Evolutionary conservation across 2,888 invertebrate genomes (phyloP).

Genomic region (Habroteleia sp.): DNA sequence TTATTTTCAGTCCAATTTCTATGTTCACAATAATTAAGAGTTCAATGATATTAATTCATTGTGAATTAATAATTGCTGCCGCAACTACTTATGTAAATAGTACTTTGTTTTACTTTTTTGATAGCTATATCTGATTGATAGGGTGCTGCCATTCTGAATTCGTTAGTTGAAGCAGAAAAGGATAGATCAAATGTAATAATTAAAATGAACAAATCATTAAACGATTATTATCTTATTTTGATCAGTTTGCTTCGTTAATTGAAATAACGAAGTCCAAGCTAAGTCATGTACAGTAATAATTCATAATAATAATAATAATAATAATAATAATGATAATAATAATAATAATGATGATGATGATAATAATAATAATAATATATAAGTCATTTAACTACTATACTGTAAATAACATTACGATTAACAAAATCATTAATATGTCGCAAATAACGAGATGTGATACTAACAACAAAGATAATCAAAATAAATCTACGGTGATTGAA

Average conservation of each 20-base stretch:
- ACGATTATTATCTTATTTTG: constrained; percentile 71
- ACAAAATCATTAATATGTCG: constrained; percentile 8
- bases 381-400: constrained; percentile 57
- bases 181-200: constrained; percentile 50
- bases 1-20: constrained; percentile 35
- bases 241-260: constrained; percentile 70
- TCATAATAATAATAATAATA: constrained; percentile 60
- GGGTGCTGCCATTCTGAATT: constrained; percentile 47
- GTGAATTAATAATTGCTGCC: constrained; percentile 45
- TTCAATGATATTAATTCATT: neutral
- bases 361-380: constrained; percentile 23
- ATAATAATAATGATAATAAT: constrained; percentile 43
- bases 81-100: constrained; percentile 45
- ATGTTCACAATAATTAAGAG: neutral
- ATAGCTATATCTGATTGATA: constrained; percentile 50
- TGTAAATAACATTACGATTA: constrained; percentile 52
- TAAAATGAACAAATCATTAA: constrained; percentile 67
- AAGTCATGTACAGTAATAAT: constrained; percentile 71
- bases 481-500: constrained; percentile 52
- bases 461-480: constrained; percentile 47
- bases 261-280: constrained; percentile 70
- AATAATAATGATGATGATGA: too few relatives aligned
- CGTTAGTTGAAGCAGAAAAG: constrained; percentile 49
- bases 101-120: constrained; percentile 30
- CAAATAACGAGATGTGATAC: constrained; percentile 55